Evolutionary conservation across 2,888 invertebrate species (phyloP).

Genomic region (Diploptera punctata): DNA sequence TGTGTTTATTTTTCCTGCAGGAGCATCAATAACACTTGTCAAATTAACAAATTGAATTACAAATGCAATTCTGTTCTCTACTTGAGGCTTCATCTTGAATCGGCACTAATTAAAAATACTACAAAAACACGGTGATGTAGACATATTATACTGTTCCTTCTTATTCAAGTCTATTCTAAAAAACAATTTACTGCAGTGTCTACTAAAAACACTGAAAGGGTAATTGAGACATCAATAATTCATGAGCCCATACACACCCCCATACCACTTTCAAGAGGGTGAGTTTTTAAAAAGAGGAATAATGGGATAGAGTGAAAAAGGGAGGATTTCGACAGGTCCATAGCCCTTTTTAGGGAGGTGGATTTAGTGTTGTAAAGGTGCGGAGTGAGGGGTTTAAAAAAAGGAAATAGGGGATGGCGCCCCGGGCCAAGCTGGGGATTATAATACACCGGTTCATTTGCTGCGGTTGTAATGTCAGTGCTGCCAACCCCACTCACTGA

Average conservation of each 20-base stretch:
- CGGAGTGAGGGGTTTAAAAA: not conserved
- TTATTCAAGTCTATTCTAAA: too few relatives aligned
- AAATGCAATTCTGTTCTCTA: too few relatives aligned
- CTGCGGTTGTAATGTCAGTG: constrained; percentile 7
- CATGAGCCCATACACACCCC: constrained; percentile 1
- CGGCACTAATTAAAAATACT: too few relatives aligned
- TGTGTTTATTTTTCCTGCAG: too few relatives aligned
- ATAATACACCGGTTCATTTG: not conserved
- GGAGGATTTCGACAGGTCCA: not conserved
- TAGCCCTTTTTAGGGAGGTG: not conserved
- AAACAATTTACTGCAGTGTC: not conserved
- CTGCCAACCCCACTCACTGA: not conserved
- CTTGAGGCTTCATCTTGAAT: too few relatives aligned
- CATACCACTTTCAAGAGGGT: not conserved
- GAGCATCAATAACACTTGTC: too few relatives aligned
- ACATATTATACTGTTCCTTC: too few relatives aligned
- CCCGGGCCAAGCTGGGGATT: not conserved
- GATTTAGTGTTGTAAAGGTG: constrained; percentile 1
- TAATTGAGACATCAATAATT: constrained; percentile 17
- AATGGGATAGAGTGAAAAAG: not conserved
- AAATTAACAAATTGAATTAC: too few relatives aligned
- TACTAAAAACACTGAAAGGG: not conserved
- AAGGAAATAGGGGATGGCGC: too few relatives aligned
- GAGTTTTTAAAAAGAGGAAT: not conserved
- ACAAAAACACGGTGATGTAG: too few relatives aligned